Evolutionary conservation across 2,113 vertebrate genomes (phyloP), one percentile per base, ranked within the genome.

Genomic region (Axis porcinus): DNA sequence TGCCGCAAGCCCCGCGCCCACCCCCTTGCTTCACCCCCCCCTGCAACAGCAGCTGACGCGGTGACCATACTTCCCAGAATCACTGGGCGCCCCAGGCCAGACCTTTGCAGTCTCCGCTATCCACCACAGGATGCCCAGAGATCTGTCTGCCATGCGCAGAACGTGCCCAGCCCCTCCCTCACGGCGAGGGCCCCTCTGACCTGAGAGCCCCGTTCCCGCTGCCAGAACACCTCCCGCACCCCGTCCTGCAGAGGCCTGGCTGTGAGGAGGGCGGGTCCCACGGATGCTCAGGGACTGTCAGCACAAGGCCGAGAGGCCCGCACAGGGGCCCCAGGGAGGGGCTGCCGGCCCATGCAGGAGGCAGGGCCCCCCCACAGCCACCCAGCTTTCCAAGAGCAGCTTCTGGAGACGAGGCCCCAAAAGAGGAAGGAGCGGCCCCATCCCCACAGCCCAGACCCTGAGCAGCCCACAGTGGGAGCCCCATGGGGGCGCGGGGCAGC

Each of bases 1-100:
- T 36, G 47, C 62, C 45, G 47, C 93, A 87, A 43, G 57, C 36
- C 74, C 27, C 19, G 14, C 11, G 30, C 28, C 14, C 43, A n/a
- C 7, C n/a, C 33, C 17, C 36, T 40, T 50, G 33, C 27, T 19
- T 47, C 16, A 33, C 55, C 21, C 81, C 7, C 7, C 1, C 25
- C 33, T 11, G 21, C 19, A 11, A 1, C 2, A 28, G 30, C 40
- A 43, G 64, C 14, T 4, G 13, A 60, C 1, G 2, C 9, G 17
- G 40, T 33, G 23, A 47, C 36, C 33, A 19, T 6, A 28, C 28
- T 54, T 60, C 55, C 81, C 50, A 3, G 0, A 92, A 45, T 27
- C 85, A n/a, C 2, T 2, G 54, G 7, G 52, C 3, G 4, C 50
- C 45, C 45, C 11, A 79, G 55, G 67, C 67, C 36, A 64, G 88